phyloP scores from a whole-genome alignment of 2,113 vertebrate genomes.

The Syngnathus scovelli region DNA sequence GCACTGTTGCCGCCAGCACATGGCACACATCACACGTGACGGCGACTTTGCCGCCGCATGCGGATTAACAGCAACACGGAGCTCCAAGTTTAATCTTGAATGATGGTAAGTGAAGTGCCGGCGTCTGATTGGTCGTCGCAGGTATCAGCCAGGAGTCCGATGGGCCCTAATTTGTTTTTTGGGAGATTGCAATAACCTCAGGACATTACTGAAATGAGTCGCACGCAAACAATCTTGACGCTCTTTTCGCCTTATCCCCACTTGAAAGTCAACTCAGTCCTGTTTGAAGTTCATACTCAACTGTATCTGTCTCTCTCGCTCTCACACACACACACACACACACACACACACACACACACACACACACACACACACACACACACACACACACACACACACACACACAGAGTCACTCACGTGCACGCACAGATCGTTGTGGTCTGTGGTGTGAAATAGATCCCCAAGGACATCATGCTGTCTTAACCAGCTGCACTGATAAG shows the following conservation, averaged over 20 bases:
- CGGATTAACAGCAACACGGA: conserved; percentile 45
- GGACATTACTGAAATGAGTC: conserved; percentile 65
- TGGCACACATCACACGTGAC: not conserved
- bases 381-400: not conserved
- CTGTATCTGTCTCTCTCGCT: too few species aligned
- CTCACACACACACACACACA: too few species aligned
- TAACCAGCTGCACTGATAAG: conserved; percentile 59
- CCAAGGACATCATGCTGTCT: conserved; percentile 61
- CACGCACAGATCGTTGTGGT: conserved; percentile 32
- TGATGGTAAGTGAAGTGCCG: conserved; percentile 60
- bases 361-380: not conserved
- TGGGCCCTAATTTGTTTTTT: conserved; percentile 61
- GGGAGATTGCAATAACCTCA: conserved; percentile 62
- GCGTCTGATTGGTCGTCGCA: conserved; percentile 53
- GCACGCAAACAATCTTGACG: not conserved
- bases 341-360: too few species aligned
- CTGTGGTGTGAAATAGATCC: conserved; percentile 55
- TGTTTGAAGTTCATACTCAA: not conserved
- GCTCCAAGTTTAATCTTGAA: conserved; percentile 63
- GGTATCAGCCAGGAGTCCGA: conserved; percentile 59
- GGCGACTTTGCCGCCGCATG: conserved; percentile 19
- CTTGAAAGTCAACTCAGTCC: not conserved
- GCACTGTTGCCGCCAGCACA: not conserved
- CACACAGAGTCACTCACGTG: not conserved
- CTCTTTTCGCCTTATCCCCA: not conserved